Base-by-base conservation (phyloP, 2,113 vertebrate species). In the Triplophysa dalaica region DNA sequence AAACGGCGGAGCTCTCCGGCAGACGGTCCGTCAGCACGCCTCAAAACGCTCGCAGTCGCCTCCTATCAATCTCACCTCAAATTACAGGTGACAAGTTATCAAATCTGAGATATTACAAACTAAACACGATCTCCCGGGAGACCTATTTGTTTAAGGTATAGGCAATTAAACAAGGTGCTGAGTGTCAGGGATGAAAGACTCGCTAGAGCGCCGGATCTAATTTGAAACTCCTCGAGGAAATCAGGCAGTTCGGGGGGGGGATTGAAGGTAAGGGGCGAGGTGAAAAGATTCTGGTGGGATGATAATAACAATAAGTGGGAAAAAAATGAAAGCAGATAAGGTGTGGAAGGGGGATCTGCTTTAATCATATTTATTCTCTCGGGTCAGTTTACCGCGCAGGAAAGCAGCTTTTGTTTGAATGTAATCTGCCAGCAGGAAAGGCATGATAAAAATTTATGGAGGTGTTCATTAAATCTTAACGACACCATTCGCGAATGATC, bases 11-110 rank as follows among this genome's bases (percentile, higher is more conserved):
- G 48, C 22, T 64, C 19, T 50, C 45, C 56, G 45, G 75, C 56
- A 56, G 75, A 69, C 26, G 14, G 68, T 58, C 38, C 26, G 41
- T 56, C 45, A 38, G 64, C 63, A 76, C 43, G 54, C 69, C 56
- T 52, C 54, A 56, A 80, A 84, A 56, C 78, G 60, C 78, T 68
- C 52, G 33, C 82, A 67, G 78, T 81, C 82, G 61, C 82, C 65
- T 81, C 73, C 74, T 81, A 84, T 84, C 82, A 83, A 84, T 80
- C 78, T 82, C 50, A 7, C 1, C 75, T 79, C 70, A 84, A 88
- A 88, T 86, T 85, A 84, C 72, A 82, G 81, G 82, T 87, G 87
- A 87, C 84, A 86, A 88, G 80, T 88, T 85, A 85, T 84, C 84
- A 83, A 83, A 85, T 86, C 78, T 78, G 62, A 70, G 70, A 82